Percentiles rank a stretch among this genome's conserved stretches.
Evolutionary conservation across 1,140 invertebrate species (phyloP).

Genomic region (Eubasilissa regina): DNA sequence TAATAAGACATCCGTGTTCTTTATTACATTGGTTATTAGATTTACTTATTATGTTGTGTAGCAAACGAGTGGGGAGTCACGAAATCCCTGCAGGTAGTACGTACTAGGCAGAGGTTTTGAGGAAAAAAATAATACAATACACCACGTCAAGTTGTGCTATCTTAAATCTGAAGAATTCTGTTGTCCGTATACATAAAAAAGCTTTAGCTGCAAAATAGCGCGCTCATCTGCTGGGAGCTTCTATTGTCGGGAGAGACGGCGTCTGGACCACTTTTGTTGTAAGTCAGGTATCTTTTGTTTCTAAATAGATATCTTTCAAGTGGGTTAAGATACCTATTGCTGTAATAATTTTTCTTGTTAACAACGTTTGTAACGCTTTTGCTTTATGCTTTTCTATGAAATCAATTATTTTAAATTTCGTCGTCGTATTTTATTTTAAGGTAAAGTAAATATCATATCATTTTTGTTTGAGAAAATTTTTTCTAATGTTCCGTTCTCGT

Average conservation of each 20-base stretch:
- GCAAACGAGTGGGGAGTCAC: too few species aligned
- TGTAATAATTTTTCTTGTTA: conserved; percentile 23
- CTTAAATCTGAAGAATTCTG: conserved; percentile 39
- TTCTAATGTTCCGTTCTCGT: too few species aligned
- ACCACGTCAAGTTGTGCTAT: conserved; percentile 33
- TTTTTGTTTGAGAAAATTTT: too few species aligned
- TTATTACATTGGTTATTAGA: too few species aligned
- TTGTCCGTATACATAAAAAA: conserved; percentile 14
- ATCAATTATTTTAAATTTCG: too few species aligned
- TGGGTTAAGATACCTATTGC: background rate
- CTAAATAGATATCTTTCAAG: conserved; percentile 21
- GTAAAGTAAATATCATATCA: too few species aligned
- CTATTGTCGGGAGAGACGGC: background rate
- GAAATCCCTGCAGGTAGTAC: conserved; percentile 3
- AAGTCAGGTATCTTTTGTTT: conserved; percentile 3
- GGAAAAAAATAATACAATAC: conserved; percentile 30
- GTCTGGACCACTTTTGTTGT: conserved; percentile 20
- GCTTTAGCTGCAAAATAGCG: conserved; percentile 11
- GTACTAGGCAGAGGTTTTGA: background rate
- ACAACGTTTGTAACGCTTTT: conserved; percentile 12
- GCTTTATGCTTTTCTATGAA: too few species aligned
- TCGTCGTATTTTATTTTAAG: too few species aligned
- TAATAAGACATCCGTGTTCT: too few species aligned
- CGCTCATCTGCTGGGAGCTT: background rate
- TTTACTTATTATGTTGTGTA: too few species aligned